Percentiles rank a stretch among this genome's conserved stretches.
These are phyloP conservation scores for Marronus borbonicus DNA, from an alignment of 2,888 invertebrate species.

Conservation along the genomic window DNA sequence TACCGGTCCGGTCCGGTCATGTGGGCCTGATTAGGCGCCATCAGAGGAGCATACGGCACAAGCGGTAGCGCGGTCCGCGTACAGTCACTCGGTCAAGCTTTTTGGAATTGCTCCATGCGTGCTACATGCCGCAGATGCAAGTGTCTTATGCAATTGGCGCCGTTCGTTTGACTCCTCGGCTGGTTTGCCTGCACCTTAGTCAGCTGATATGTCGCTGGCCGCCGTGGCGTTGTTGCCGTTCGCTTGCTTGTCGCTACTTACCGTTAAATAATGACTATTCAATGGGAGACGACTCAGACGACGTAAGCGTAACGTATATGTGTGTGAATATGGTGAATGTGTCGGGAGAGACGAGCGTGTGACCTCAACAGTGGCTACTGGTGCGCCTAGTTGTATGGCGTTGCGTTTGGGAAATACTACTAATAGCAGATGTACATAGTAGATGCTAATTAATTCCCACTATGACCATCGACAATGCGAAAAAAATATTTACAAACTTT, in stretches of 20 bases:
- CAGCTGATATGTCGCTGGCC: conserved; percentile 45
- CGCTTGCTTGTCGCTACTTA: conserved; percentile 26
- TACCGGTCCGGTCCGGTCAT: neutral
- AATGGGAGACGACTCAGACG: conserved; percentile 38
- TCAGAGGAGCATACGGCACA: neutral
- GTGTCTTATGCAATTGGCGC: conserved; percentile 46
- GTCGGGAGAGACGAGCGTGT: no score
- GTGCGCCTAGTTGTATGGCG: no score
- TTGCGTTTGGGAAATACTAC: no score
- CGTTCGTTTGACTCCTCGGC: conserved; percentile 3
- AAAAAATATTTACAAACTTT: no score
- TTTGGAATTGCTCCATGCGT: conserved; percentile 48
- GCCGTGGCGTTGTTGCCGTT: conserved; percentile 4
- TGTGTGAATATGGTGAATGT: no score
- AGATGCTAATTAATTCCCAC: no score
- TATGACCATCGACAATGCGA: no score
- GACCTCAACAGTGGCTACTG: no score
- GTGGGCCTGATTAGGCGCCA: neutral
- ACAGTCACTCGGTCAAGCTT: conserved; percentile 47
- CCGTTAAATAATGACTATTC: conserved; percentile 45
- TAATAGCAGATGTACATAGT: no score
- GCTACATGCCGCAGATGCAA: conserved; percentile 41
- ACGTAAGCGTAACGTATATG: conserved; percentile 14
- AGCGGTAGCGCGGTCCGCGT: neutral
- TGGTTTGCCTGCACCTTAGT: conserved; percentile 33